These are phyloP conservation scores for Petrophora chlorosata DNA, from an alignment of 2,888 invertebrate genomes.

Conservation along the genomic window DNA sequence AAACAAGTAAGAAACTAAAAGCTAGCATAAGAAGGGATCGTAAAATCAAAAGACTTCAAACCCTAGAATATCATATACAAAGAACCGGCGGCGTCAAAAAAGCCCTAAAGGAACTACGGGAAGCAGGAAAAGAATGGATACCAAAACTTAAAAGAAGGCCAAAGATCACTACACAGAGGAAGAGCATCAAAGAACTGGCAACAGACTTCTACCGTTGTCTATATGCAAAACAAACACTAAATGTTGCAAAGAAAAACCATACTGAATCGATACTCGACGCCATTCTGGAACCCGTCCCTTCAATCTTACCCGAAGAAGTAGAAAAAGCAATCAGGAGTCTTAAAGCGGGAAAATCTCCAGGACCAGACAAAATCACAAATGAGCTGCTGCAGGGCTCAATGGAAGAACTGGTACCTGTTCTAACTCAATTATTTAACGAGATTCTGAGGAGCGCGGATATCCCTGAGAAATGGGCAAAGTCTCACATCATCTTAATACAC, in stretches of 20 bases:
- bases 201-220: conserved; percentile 1
- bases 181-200: not conserved
- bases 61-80: not conserved
- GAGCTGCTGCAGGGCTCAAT: conserved; percentile 29
- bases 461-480: conserved; percentile 25
- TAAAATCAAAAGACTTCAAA: not conserved
- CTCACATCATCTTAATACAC: not conserved
- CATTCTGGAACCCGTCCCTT: no score
- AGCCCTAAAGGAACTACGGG: conserved; percentile 8
- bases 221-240: not conserved
- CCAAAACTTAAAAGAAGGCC: not conserved
- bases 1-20: not conserved
- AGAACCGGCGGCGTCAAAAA: conserved; percentile 2
- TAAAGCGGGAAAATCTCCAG: conserved; percentile 33
- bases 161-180: not conserved
- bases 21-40: conserved; percentile 2
- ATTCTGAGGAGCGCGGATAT: conserved; percentile 28
- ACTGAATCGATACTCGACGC: no score
- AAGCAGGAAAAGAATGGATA: conserved; percentile 24
- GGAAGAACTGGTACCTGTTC: conserved; percentile 24
- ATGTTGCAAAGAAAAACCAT: no score
- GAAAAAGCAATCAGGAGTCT: conserved; percentile 1
- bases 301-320: not conserved
- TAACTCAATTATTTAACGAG: conserved; percentile 32
- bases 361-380: conserved; percentile 34